Evolutionary conservation across 2,888 invertebrate species (phyloP), one percentile per base, ranked within the genome.

Genomic region (Cremastinae sp.): DNA sequence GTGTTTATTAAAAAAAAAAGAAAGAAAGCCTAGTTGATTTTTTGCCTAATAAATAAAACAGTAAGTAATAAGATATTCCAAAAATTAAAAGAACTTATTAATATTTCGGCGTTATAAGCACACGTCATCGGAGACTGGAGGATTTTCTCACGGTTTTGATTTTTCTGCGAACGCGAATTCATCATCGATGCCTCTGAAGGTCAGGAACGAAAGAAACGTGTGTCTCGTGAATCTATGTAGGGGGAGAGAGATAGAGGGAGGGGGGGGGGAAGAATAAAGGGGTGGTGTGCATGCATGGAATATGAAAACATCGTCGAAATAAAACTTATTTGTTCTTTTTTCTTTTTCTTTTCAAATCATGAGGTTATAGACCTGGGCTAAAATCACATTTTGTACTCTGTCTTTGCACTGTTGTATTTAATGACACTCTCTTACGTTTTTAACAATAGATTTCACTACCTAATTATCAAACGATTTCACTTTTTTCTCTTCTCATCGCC

Each of bases 401-500:
- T 83, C 82, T 84, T 85, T 86, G 85, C 86, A 84, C 85, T 84
- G 79, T 81, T 81, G 81, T 83, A 82, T 84, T 84, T 82, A 83
- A 83, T 83, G 81, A 83, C 83, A 82, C 81, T 79, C 81, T 79
- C 78, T 81, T 70, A 71, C 28, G 81, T 81, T 72, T 80, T 84
- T 83, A 82, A 81, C 78, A 81, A 81, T 83, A 82, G 43, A 61
- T 78, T 66, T 65, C 61, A 68, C 74, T 74, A 28, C 28, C 28
- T 28, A 76, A 75, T 78, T 74, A 75, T 78, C 66, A 58, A 70
- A 76, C 66, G 71, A 78, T 76, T 45, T 66, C 45, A 9, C 47
- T 49, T 64, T 64, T 79, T 58, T 75, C 36, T 75, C 47, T 75
- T 20, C 73, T 56, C 74, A 49, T 28, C 62, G 51, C 54, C 53